A percentile compares a stretch with the other conserved stretches of the same genome.
Conservation (phyloP, 2,113 vertebrate species). For the Pipa parva region DNA sequence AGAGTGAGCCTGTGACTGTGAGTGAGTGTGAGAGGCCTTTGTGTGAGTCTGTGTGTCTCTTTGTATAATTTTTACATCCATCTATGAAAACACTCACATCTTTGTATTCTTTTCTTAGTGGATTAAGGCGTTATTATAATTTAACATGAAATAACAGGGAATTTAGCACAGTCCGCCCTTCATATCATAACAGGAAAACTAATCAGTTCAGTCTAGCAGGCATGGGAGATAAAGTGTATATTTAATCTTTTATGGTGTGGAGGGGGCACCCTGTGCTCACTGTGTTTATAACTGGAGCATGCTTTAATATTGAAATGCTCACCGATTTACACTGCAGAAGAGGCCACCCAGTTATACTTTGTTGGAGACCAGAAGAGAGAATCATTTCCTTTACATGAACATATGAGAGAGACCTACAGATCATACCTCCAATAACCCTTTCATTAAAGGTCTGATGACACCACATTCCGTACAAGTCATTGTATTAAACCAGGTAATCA, state of each 20-base stretch:
- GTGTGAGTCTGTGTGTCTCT: not conserved
- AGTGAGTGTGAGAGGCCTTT: not conserved
- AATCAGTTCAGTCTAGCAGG: not conserved
- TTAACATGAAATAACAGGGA: not conserved
- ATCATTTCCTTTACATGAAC: not conserved
- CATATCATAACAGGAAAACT: not conserved
- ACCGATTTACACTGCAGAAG: not conserved
- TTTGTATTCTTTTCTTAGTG: not conserved
- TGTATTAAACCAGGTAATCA: too few species aligned
- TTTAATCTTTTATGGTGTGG: constrained; percentile 1
- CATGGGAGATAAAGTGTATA: not conserved
- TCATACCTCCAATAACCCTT: not conserved
- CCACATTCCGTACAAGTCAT: too few species aligned
- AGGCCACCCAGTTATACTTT: not conserved
- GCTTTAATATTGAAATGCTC: not conserved
- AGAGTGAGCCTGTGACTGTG: not conserved
- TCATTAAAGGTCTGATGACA: too few species aligned
- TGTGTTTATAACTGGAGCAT: constrained; percentile 29
- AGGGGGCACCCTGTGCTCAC: constrained; percentile 16
- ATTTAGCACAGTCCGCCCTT: not conserved
- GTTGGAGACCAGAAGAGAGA: not conserved
- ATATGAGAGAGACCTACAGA: not conserved
- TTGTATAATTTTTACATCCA: not conserved
- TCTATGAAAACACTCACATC: not conserved
- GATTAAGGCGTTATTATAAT: not conserved